A percentile compares a stretch with the other conserved stretches of the same genome.
Evolutionary conservation across 1,140 invertebrate genomes (phyloP).

Genomic region (Calephelis nemesis): DNA sequence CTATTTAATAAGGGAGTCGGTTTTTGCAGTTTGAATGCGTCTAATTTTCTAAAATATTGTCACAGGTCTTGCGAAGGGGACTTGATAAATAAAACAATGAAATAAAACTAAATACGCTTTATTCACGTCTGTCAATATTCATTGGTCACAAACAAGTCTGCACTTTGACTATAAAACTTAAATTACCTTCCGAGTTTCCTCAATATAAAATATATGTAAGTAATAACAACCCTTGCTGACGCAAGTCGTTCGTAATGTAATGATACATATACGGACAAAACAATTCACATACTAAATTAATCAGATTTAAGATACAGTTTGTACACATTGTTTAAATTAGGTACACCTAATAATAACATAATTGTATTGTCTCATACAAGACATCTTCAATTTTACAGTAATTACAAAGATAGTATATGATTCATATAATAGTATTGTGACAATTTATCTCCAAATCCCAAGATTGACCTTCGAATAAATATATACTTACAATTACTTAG

Average conservation of each 20-base stretch:
- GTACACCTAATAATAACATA: too few relatives aligned
- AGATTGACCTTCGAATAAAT: neutral
- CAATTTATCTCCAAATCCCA: neutral
- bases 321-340: too few relatives aligned
- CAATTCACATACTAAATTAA: constrained; percentile 1
- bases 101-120: constrained; percentile 77
- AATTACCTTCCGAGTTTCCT: constrained; percentile 44
- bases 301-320: too few relatives aligned
- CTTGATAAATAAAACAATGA: constrained; percentile 33
- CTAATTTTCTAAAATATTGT: neutral
- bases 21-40: too few relatives aligned
- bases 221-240: constrained; percentile 54
- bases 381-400: too few relatives aligned
- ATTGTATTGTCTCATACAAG: too few relatives aligned
- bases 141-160: constrained; percentile 69
- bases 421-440: neutral
- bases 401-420: too few relatives aligned
- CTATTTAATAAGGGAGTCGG: too few relatives aligned
- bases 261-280: constrained; percentile 1
- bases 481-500: too few relatives aligned
- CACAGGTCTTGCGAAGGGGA: neutral
- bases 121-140: constrained; percentile 73
- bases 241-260: constrained; percentile 4
- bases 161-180: constrained; percentile 58
- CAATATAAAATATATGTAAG: constrained; percentile 71